These are phyloP conservation scores for Lemur catta DNA, from an alignment of 2,797 vertebrate species.

Conservation along the genomic window DNA sequence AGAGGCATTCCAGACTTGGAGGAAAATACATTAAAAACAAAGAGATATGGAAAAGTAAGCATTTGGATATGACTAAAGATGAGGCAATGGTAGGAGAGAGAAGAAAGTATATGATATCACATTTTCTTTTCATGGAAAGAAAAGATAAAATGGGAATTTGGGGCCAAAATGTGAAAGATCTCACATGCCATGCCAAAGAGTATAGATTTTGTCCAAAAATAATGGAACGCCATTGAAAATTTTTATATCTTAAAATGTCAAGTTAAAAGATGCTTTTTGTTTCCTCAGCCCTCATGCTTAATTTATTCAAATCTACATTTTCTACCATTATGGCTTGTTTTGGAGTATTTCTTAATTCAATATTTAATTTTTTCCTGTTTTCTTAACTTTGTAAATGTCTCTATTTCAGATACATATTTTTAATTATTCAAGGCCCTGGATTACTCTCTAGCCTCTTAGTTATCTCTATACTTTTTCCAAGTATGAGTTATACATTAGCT, in stretches of 20 bases:
- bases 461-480: background rate
- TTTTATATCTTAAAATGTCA: background rate
- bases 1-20: background rate
- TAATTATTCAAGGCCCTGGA: background rate
- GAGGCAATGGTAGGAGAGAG: background rate
- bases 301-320: background rate
- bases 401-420: background rate
- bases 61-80: background rate
- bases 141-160: background rate
- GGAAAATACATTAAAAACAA: background rate
- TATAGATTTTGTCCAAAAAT: background rate
- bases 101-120: background rate
- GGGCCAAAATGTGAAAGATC: background rate
- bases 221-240: background rate
- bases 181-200: background rate
- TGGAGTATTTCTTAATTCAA: background rate
- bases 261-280: background rate
- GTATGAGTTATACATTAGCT: background rate
- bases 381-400: background rate
- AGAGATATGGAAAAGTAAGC: background rate
- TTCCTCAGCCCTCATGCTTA: background rate
- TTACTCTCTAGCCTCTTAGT: background rate
- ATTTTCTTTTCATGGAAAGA: background rate
- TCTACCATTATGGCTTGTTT: background rate
- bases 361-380: background rate